Conservation (phyloP, 2,797 vertebrate species). For the Poecilia gillii region DNA sequence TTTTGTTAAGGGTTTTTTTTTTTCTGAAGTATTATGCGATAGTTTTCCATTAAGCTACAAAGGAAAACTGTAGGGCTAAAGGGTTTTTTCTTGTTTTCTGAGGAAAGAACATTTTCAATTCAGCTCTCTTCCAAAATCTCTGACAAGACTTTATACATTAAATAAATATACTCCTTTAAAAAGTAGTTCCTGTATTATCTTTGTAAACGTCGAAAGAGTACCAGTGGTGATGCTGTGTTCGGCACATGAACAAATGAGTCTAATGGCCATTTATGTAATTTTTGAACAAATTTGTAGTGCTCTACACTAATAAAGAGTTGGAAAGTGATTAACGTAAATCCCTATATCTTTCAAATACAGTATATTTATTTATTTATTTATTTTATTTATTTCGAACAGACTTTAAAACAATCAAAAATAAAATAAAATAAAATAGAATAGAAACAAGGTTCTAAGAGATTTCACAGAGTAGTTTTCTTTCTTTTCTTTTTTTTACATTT, state of each 20-base stretch:
- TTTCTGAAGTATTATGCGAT: neutral
- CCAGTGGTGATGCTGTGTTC: neutral
- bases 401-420: no score
- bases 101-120: neutral
- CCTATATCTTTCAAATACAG: no score
- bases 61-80: neutral
- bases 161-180: neutral
- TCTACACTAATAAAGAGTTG: no score
- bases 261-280: no score
- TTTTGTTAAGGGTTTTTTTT: neutral
- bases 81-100: neutral
- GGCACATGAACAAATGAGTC: no score
- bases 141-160: neutral
- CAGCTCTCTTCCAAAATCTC: neutral
- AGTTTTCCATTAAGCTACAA: neutral
- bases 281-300: no score
- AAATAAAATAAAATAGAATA: no score
- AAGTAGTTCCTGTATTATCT: neutral
- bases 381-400: no score
- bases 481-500: neutral
- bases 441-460: neutral
- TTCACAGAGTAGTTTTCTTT: neutral
- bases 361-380: no score
- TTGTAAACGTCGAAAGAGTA: neutral
- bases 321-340: no score